These are phyloP conservation scores for Sinocyclocheilus maitianheensis DNA, from an alignment of 2,113 vertebrate species.

Conservation along the genomic window DNA sequence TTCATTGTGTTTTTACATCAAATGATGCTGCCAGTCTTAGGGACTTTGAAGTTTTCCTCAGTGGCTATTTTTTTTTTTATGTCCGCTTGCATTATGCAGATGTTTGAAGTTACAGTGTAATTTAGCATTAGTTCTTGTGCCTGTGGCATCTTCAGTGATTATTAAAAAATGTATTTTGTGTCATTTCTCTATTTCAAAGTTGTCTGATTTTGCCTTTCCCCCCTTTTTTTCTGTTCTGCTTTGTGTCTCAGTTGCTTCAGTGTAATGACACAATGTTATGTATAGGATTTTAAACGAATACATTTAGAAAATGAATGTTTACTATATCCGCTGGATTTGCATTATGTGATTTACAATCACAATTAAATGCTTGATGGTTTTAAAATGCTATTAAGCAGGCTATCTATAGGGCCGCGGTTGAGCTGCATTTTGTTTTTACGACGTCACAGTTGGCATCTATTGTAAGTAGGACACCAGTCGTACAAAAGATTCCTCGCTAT, in stretches of 20 bases:
- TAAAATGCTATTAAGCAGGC: background rate
- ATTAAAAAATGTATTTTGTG: background rate
- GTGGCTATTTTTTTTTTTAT: background rate
- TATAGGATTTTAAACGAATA: background rate
- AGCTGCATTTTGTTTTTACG: constrained; percentile 35
- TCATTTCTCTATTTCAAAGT: background rate
- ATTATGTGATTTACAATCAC: background rate
- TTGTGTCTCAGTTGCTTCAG: background rate
- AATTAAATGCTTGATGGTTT: background rate
- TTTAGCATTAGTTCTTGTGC: background rate
- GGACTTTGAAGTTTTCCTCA: background rate
- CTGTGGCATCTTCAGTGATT: background rate
- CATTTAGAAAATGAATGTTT: background rate
- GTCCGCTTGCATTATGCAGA: background rate
- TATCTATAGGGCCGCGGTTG: background rate
- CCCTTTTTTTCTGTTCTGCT: background rate
- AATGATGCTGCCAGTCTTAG: background rate
- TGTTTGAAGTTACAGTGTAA: constrained; percentile 7
- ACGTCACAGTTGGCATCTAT: constrained; percentile 16
- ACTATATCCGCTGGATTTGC: background rate
- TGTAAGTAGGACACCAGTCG: constrained; percentile 34
- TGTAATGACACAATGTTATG: background rate
- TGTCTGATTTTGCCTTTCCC: background rate
- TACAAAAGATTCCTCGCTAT: constrained; percentile 27
- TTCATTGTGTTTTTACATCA: constrained; percentile 13